These are phyloP conservation scores for Zelostemma sp. DNA, from an alignment of 1,140 invertebrate genomes.

Conservation along the genomic window DNA sequence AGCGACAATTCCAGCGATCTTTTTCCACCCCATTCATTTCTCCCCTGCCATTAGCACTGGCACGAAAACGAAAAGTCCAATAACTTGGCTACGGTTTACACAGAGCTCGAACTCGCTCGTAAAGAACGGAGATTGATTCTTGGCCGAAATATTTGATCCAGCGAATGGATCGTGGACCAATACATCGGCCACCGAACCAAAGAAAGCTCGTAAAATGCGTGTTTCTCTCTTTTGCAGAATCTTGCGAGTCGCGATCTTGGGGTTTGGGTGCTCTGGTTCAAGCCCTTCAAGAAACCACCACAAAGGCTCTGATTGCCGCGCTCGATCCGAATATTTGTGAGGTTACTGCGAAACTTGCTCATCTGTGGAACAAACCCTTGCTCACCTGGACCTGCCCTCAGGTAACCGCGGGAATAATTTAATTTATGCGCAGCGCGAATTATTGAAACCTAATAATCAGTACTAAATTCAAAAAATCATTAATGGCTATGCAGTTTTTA, in stretches of 20 bases:
- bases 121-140: neutral
- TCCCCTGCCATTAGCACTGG: neutral
- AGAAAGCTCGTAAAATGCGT: neutral
- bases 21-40: neutral
- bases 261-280: slow-evolving; percentile 66
- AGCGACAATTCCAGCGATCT: neutral
- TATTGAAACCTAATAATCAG: too few relatives aligned
- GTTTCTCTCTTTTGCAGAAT: slow-evolving; percentile 57
- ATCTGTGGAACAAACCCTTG: slow-evolving; percentile 68
- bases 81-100: neutral
- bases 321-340: slow-evolving; percentile 67
- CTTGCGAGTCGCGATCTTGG: slow-evolving; percentile 65
- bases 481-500: too few relatives aligned
- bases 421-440: too few relatives aligned
- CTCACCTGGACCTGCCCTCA: slow-evolving; percentile 70
- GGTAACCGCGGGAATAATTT: slow-evolving; percentile 47
- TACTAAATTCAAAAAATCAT: too few relatives aligned
- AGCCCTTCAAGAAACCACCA: slow-evolving; percentile 58
- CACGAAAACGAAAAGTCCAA: neutral
- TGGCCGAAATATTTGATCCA: neutral
- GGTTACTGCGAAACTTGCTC: slow-evolving; percentile 64
- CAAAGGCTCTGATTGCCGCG: slow-evolving; percentile 68
- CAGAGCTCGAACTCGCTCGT: neutral
- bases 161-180: too few relatives aligned
- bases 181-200: neutral